phyloP scores from a whole-genome alignment of 2,797 vertebrate species.

The Luscinia megarhynchos region DNA sequence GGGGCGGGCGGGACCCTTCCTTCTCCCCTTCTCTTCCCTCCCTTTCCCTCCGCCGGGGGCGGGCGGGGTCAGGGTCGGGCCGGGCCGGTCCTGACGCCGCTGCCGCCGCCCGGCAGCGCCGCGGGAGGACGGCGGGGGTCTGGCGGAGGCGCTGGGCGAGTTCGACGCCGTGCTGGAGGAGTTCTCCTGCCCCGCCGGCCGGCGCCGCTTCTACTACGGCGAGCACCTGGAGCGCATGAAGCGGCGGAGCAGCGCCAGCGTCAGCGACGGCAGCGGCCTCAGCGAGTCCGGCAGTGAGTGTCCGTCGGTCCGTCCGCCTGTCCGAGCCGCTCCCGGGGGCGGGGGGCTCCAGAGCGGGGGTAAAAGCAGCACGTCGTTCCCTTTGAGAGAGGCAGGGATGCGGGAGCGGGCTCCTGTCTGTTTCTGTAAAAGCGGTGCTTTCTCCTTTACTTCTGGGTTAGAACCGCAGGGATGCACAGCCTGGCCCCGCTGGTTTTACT shows the following conservation, averaged over 20 bases:
- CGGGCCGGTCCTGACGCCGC: background rate
- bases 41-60: background rate
- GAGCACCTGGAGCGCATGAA: slow-evolving; percentile 92
- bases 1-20: background rate
- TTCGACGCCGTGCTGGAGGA: slow-evolving; percentile 95
- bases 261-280: slow-evolving; percentile 90
- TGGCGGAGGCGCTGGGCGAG: slow-evolving; percentile 89
- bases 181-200: slow-evolving; percentile 89
- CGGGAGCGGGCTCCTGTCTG: rapidly evolving
- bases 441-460: rapidly evolving
- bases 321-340: background rate
- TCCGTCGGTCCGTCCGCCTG: background rate
- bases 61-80: background rate
- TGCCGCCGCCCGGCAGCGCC: slow-evolving; percentile 50
- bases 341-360: background rate
- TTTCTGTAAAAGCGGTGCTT: rapidly evolving
- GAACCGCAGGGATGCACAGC: background rate
- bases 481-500: background rate
- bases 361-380: rapidly evolving
- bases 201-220: slow-evolving; percentile 90
- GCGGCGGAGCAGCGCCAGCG: slow-evolving; percentile 91
- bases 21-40: too few species aligned
- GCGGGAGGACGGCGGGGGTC: slow-evolving; percentile 75
- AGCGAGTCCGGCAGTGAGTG: slow-evolving; percentile 93
- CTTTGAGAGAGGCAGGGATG: background rate